Base-by-base conservation (phyloP, 2,797 vertebrate species). In the Acrossocheilus wenchowensis region DNA sequence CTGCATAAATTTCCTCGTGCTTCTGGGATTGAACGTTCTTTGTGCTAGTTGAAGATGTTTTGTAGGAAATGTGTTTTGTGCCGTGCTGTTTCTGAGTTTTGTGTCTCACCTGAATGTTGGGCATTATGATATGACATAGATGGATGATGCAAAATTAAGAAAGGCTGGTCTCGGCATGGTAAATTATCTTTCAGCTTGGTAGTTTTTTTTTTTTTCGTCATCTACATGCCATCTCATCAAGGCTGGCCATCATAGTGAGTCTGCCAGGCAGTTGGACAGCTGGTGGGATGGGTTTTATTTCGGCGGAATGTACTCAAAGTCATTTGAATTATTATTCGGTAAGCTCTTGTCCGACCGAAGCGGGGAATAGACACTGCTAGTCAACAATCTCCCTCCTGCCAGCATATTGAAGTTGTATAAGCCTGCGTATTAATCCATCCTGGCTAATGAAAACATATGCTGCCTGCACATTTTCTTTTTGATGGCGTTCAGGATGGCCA, bases 391-490 rank as follows among this genome's bases (percentile, higher is more conserved):
- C 52, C 80, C 69, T 89, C 81, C 86, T 89, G 89, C 84, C 83
- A 82, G 73, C 68, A 34, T 89, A 87, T 87, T 88, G 88, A 89
- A 89, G 81, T 86, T 74, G 79, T 87, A 87, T 90, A 82, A 89
- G 83, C 81, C 85, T 88, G 57, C 86, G 81, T 89, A 92, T 86
- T 88, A 91, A 90, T 93, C 91, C 91, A 89, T 92, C 69, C 90
- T 68, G 89, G 78, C 84, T 92, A 93, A 93, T 91, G 85, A 89
- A 93, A 92, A 90, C 88, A 86, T 90, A 68, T 88, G 36, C 15
- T 48, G 54, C 87, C 87, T 89, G 89, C 93, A 91, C 87, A 88
- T 82, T 89, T 89, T 34, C 57, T 86, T 90, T 75, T 87, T 89
- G 87, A 90, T 11, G 43, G 43, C 43, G 43, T 64, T 90, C 72